Evolutionary conservation across 2,888 invertebrate species (phyloP).

Genomic region (Baronia brevicornis): DNA sequence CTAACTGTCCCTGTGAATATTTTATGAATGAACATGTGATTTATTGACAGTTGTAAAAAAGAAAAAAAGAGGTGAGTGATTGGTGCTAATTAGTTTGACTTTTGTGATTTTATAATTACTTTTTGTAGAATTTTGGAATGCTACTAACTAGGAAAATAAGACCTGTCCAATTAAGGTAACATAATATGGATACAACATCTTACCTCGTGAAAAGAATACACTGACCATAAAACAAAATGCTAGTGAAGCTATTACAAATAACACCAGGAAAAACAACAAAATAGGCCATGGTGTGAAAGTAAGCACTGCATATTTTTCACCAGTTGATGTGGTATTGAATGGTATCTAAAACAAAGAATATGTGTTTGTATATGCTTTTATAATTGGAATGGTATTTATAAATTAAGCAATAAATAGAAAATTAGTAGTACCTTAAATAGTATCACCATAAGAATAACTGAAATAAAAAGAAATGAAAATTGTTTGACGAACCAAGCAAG

Average conservation of each 20-base stretch:
- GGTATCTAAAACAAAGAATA: constrained; percentile 53
- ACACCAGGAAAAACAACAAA: constrained; percentile 81
- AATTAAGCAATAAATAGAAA: constrained; percentile 4
- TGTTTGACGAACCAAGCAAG: constrained; percentile 90
- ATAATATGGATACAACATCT: too few species aligned
- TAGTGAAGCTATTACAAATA: constrained; percentile 83
- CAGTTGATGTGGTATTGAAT: constrained; percentile 59
- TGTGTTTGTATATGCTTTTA: too few species aligned
- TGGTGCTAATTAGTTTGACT: too few species aligned
- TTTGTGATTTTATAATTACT: too few species aligned
- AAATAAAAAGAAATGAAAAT: constrained; percentile 80
- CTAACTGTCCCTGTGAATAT: too few species aligned
- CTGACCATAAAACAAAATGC: constrained; percentile 87
- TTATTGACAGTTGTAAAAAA: too few species aligned
- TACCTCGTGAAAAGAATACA: constrained; percentile 87
- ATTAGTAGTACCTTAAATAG: constrained; percentile 80
- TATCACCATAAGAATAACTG: constrained; percentile 77
- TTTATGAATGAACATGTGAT: too few species aligned
- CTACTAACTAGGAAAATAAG: neutral
- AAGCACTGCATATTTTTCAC: constrained; percentile 76
- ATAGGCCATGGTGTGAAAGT: constrained; percentile 80
- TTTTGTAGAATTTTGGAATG: neutral
- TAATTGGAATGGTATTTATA: too few species aligned
- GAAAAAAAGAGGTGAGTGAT: too few species aligned
- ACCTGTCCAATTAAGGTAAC: too few species aligned